These are phyloP conservation scores for Anaspis maculata DNA, from an alignment of 2,888 invertebrate genomes.

Conservation along the genomic window DNA sequence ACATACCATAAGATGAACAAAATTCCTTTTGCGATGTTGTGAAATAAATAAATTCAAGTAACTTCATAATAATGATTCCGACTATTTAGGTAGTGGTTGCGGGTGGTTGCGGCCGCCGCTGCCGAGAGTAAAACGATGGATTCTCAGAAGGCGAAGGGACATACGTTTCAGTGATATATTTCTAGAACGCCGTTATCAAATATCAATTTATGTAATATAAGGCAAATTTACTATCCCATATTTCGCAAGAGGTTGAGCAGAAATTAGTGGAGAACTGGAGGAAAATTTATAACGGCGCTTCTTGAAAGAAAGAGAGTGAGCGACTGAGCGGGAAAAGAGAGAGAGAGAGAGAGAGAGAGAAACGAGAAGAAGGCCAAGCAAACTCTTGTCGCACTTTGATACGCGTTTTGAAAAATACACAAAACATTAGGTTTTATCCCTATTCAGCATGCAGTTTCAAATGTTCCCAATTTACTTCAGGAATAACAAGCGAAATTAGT, in stretches of 20 bases:
- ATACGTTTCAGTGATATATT: constrained; percentile 13
- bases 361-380: no score
- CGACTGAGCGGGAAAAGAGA: no score
- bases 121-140: constrained; percentile 8
- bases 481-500: constrained; percentile 21
- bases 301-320: no score
- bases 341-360: no score
- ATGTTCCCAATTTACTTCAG: constrained; percentile 16
- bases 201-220: constrained; percentile 15
- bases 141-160: constrained; percentile 5
- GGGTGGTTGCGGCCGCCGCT: not conserved
- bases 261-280: constrained; percentile 13
- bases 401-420: constrained; percentile 19
- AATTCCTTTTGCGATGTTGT: no score
- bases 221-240: constrained; percentile 13
- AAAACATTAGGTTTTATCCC: constrained; percentile 19
- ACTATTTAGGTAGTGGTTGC: no score
- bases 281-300: constrained; percentile 10
- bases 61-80: no score
- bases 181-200: constrained; percentile 13
- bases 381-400: no score
- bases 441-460: constrained; percentile 20
- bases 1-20: no score
- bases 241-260: constrained; percentile 12
- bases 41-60: no score